Conservation (phyloP, 2,113 vertebrate species). For the Erythrolamprus reginae region DNA sequence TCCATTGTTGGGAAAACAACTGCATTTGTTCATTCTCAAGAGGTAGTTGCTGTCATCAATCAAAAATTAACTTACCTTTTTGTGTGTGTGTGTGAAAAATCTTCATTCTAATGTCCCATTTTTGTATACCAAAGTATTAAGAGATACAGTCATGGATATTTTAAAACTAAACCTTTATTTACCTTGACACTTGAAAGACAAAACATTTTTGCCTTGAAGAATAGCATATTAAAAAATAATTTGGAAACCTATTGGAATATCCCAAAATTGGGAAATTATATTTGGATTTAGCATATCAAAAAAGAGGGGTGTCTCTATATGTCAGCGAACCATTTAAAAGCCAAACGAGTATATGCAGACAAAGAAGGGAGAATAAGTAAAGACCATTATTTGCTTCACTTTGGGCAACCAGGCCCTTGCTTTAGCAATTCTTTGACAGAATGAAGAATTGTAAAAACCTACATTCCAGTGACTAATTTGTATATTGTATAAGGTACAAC, state of each 20-base stretch:
- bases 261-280: too few species aligned
- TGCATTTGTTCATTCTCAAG: neutral
- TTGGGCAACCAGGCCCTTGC: neutral
- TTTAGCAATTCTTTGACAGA: neutral
- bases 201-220: neutral
- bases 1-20: neutral
- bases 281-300: too few species aligned
- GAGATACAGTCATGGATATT: fast-evolving
- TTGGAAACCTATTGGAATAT: too few species aligned
- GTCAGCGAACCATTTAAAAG: too few species aligned
- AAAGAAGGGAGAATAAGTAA: neutral
- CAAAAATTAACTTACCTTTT: slow-evolving; percentile 5
- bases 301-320: too few species aligned
- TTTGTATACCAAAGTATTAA: neutral
- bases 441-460: neutral
- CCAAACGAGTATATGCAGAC: too few species aligned
- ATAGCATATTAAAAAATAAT: too few species aligned
- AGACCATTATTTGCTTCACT: neutral
- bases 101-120: neutral
- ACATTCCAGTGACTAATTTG: neutral
- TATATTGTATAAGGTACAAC: neutral
- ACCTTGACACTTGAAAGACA: neutral
- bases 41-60: neutral
- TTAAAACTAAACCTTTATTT: neutral
- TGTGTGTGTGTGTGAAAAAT: neutral